These are phyloP conservation scores for Myrmophylax atrothorax DNA, from an alignment of 2,113 vertebrate genomes.

Conservation along the genomic window DNA sequence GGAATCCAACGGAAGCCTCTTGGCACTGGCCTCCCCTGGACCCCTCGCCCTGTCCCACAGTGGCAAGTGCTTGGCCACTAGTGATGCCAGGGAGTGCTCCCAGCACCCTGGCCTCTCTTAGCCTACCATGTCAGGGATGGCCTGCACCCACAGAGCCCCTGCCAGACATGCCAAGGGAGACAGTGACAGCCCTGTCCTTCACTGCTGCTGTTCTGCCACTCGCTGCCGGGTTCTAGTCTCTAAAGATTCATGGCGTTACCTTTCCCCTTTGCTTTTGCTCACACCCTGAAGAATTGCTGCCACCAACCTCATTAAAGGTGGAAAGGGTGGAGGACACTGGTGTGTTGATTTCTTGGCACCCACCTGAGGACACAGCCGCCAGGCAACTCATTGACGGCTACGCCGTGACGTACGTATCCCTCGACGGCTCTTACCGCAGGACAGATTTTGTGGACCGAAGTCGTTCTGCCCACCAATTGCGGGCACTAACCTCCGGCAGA, in stretches of 20 bases:
- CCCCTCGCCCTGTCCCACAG: accelerated
- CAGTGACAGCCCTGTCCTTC: neutral
- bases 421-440: slow-evolving; percentile 83
- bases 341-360: slow-evolving; percentile 91
- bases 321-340: slow-evolving; percentile 91
- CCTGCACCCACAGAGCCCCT: neutral
- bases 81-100: neutral
- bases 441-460: slow-evolving; percentile 90
- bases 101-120: accelerated
- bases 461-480: slow-evolving; percentile 86
- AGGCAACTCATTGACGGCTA: slow-evolving; percentile 88
- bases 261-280: slow-evolving; percentile 55
- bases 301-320: slow-evolving; percentile 91
- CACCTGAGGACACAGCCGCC: slow-evolving; percentile 75
- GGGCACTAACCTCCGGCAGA: slow-evolving; percentile 85
- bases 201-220: neutral
- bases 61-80: neutral
- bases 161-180: neutral
- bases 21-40: neutral
- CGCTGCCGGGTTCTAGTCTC: neutral
- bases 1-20: neutral
- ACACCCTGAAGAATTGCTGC: slow-evolving; percentile 87
- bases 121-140: accelerated
- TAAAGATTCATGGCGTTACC: slow-evolving; percentile 68
- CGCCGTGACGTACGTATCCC: slow-evolving; percentile 87